A percentile compares a stretch with the other conserved stretches of the same genome.
Evolutionary conservation across 1,140 invertebrate species (phyloP).

Genomic region (Apolygus lucorum): DNA sequence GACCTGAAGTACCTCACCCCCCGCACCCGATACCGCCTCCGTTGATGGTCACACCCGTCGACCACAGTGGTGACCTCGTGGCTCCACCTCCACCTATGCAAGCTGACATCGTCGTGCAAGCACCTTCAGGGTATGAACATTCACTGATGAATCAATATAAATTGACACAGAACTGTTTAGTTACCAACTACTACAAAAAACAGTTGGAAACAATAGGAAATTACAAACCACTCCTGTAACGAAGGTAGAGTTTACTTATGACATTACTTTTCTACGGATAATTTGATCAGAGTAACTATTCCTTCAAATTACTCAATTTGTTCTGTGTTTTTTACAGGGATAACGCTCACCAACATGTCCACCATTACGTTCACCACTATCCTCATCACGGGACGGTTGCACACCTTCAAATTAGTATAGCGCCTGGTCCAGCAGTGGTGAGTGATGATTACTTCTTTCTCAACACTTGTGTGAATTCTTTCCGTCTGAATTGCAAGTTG

Average conservation of each 20-base stretch:
- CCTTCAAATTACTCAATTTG: too few species aligned
- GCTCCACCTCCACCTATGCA: slow-evolving; percentile 24
- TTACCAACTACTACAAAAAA: too few species aligned
- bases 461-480: too few species aligned
- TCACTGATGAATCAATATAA: too few species aligned
- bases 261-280: too few species aligned
- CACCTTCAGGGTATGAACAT: neutral
- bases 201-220: too few species aligned
- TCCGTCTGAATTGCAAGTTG: too few species aligned
- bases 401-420: slow-evolving; percentile 49
- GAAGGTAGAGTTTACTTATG: too few species aligned
- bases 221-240: too few species aligned
- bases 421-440: slow-evolving; percentile 35
- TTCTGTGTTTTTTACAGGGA: slow-evolving; percentile 33
- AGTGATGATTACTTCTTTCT: too few species aligned
- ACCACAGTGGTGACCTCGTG: slow-evolving; percentile 24
- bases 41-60: slow-evolving; percentile 32
- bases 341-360: slow-evolving; percentile 46
- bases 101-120: slow-evolving; percentile 38
- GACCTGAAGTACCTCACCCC: slow-evolving; percentile 42
- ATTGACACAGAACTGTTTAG: too few species aligned
- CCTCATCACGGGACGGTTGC: slow-evolving; percentile 43
- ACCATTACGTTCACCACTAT: slow-evolving; percentile 58
- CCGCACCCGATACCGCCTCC: slow-evolving; percentile 32
- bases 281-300: too few species aligned